Conservation (phyloP, 2,113 vertebrate genomes). For the Eudyptes chrysolophus region DNA sequence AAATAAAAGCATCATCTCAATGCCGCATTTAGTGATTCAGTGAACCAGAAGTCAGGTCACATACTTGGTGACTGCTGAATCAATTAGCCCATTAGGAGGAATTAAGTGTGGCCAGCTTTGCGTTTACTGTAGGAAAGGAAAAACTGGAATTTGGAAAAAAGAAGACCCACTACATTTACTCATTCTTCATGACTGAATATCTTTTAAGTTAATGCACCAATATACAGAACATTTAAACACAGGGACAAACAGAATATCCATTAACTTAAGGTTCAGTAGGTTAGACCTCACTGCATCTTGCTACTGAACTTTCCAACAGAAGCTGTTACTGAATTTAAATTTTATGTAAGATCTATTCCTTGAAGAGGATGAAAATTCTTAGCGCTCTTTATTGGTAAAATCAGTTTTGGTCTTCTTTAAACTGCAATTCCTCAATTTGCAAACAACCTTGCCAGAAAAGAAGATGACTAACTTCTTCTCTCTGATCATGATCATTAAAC, state of each 20-base stretch:
- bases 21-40: not conserved
- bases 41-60: not conserved
- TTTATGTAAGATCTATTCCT: not conserved
- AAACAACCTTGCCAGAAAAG: not conserved
- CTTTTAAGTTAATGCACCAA: not conserved
- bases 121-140: not conserved
- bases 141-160: not conserved
- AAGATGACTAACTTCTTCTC: not conserved
- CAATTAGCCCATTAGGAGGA: conserved; percentile 4
- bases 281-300: not conserved
- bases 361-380: not conserved
- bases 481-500: not conserved
- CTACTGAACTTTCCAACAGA: not conserved
- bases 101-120: not conserved
- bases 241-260: not conserved
- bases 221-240: not conserved
- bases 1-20: not conserved
- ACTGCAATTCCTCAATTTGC: not conserved
- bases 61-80: not conserved
- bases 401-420: not conserved
- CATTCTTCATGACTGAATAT: not conserved
- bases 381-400: accelerated
- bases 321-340: not conserved
- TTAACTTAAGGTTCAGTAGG: not conserved
- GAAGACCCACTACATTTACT: not conserved